Percentiles rank a stretch among this genome's conserved stretches.
Evolutionary conservation across 2,113 vertebrate genomes (phyloP).

Genomic region (Eretmodus cyanostictus): DNA sequence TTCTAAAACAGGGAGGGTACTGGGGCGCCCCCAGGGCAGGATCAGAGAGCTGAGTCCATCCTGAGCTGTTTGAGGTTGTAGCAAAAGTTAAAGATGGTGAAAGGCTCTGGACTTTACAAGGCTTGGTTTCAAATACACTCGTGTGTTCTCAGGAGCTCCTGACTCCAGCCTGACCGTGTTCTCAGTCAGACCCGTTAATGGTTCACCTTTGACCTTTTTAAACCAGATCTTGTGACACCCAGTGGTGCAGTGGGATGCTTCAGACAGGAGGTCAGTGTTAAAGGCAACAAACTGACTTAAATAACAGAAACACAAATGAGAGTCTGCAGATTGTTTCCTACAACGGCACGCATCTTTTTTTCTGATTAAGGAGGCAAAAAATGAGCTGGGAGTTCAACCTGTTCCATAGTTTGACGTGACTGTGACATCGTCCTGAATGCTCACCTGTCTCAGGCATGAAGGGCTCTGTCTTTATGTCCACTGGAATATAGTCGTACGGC

Average conservation of each 20-base stretch:
- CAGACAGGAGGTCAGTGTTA: neutral
- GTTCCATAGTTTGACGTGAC: neutral
- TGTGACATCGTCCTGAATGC: neutral
- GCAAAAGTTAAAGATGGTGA: neutral
- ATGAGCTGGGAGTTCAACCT: neutral
- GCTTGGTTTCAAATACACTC: neutral
- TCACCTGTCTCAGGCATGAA: constrained; percentile 70
- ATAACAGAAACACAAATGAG: neutral
- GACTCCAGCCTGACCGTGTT: neutral
- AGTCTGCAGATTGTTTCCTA: neutral
- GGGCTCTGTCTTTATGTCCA: constrained; percentile 71
- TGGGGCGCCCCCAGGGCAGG: neutral
- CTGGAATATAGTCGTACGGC: constrained; percentile 53
- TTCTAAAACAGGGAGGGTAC: neutral
- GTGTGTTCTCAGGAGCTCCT: neutral
- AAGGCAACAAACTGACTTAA: neutral
- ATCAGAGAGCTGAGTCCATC: neutral
- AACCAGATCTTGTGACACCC: neutral
- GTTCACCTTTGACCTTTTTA: neutral
- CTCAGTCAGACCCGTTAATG: neutral
- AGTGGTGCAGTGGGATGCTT: neutral
- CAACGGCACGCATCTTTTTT: accelerated
- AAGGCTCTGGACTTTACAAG: neutral
- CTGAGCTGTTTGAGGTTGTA: neutral
- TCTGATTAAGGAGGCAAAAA: neutral